phyloP scores from a whole-genome alignment of 1,140 invertebrate genomes.

The Spodoptera frugiperda region DNA sequence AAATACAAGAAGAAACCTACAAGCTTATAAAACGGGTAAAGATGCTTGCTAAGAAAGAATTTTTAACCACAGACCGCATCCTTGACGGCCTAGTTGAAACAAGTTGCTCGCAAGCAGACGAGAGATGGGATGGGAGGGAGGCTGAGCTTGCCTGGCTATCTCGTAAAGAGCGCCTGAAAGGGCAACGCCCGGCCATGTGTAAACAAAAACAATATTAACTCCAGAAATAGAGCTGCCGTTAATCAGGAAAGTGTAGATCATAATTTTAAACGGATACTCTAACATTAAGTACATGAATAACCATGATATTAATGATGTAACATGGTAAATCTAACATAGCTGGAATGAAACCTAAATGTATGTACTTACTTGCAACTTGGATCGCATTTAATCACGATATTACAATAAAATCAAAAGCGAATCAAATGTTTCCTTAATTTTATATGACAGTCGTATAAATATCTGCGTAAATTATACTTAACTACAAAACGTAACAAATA shows the following conservation, averaged over 20 bases:
- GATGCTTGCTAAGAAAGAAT: slow-evolving; percentile 46
- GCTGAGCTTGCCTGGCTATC: slow-evolving; percentile 31
- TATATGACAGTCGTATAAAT: no score
- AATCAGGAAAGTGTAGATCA: slow-evolving; percentile 2
- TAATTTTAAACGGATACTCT: slow-evolving; percentile 3
- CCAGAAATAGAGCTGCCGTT: slow-evolving; percentile 32
- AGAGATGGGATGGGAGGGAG: slow-evolving; percentile 31
- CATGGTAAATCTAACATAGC: neutral
- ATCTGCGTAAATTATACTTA: slow-evolving; percentile 19
- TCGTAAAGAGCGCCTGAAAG: slow-evolving; percentile 45
- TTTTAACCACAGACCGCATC: slow-evolving; percentile 57
- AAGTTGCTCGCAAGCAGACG: slow-evolving; percentile 44
- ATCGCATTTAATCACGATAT: neutral
- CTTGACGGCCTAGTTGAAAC: slow-evolving; percentile 45
- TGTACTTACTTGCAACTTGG: no score
- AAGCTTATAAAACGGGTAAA: neutral
- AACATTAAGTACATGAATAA: neutral
- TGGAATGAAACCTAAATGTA: no score
- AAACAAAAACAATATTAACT: slow-evolving; percentile 42
- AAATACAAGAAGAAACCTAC: no score
- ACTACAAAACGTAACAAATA: slow-evolving; percentile 2
- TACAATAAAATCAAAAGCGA: neutral
- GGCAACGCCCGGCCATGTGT: slow-evolving; percentile 44
- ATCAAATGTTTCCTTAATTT: no score
- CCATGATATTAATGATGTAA: neutral